phyloP scores from a whole-genome alignment of 2,888 invertebrate species.

The Epirrhoe alternata region DNA sequence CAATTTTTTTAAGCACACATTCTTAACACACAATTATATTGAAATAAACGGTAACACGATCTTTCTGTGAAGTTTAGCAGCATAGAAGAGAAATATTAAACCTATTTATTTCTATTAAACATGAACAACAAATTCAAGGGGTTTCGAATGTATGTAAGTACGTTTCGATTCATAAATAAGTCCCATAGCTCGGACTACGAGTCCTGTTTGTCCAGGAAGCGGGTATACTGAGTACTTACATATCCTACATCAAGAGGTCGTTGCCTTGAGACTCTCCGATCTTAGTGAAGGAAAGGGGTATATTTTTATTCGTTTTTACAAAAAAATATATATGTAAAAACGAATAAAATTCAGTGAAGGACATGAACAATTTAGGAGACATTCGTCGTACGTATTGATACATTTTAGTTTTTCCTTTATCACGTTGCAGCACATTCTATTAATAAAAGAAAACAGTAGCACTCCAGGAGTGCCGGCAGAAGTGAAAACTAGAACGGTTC shows the following conservation, averaged over 20 bases:
- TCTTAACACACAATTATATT: not conserved
- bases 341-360: conserved; percentile 1
- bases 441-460: too few species aligned
- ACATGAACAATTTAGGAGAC: not conserved
- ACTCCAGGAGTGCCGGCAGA: too few species aligned
- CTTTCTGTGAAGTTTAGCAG: not conserved
- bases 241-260: conserved; percentile 69
- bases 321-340: conserved; percentile 1
- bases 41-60: not conserved
- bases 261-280: conserved; percentile 54
- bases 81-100: not conserved
- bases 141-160: not conserved
- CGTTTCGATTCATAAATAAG: conserved; percentile 15
- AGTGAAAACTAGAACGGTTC: too few species aligned
- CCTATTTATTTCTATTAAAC: not conserved
- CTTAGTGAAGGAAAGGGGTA: conserved; percentile 24
- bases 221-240: conserved; percentile 49
- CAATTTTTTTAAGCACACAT: too few species aligned
- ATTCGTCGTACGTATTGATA: not conserved
- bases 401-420: not conserved
- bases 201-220: conserved; percentile 64
- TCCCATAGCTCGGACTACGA: conserved; percentile 23
- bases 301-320: too few species aligned
- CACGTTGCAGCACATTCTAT: too few species aligned
- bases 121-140: not conserved